These are phyloP conservation scores for Chelonus formosanus DNA, from an alignment of 2,888 invertebrate genomes.

Conservation along the genomic window DNA sequence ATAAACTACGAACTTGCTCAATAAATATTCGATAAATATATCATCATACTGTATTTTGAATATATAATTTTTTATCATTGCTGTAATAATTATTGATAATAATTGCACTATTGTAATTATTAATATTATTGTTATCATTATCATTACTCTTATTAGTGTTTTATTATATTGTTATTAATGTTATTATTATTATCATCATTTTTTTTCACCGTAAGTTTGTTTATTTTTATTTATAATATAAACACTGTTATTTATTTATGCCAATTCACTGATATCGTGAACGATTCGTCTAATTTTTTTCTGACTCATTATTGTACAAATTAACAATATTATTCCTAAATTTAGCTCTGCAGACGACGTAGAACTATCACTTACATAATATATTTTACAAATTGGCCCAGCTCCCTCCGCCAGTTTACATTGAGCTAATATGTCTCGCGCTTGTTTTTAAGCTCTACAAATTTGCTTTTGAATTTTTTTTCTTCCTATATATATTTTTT, in stretches of 20 bases:
- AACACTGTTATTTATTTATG: no score
- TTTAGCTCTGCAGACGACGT: conserved; percentile 35
- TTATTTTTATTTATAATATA: no score
- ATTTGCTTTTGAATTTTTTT: conserved; percentile 14
- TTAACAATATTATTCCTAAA: conserved; percentile 28
- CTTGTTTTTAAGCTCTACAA: conserved; percentile 25
- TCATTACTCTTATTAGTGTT: conserved; percentile 37
- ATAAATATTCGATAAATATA: conserved; percentile 64
- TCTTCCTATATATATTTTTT: not conserved
- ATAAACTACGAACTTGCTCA: conserved; percentile 54
- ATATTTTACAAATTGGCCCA: conserved; percentile 39
- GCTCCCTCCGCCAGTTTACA: conserved; percentile 33
- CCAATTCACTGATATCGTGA: no score
- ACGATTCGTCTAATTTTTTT: no score
- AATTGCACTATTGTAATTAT: conserved; percentile 50
- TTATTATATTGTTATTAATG: conserved; percentile 17
- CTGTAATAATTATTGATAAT: conserved; percentile 45
- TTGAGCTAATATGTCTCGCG: conserved; percentile 23
- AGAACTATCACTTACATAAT: conserved; percentile 37
- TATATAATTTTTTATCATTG: conserved; percentile 50
- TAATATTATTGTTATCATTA: conserved; percentile 38
- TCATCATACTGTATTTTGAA: conserved; percentile 55
- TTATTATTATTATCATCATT: no score
- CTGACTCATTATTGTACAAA: conserved; percentile 5
- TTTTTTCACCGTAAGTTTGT: no score